A percentile compares a stretch with the other conserved stretches of the same genome.
Evolutionary conservation across 1,140 invertebrate species (phyloP).

Genomic region (Drosophila serrata): DNA sequence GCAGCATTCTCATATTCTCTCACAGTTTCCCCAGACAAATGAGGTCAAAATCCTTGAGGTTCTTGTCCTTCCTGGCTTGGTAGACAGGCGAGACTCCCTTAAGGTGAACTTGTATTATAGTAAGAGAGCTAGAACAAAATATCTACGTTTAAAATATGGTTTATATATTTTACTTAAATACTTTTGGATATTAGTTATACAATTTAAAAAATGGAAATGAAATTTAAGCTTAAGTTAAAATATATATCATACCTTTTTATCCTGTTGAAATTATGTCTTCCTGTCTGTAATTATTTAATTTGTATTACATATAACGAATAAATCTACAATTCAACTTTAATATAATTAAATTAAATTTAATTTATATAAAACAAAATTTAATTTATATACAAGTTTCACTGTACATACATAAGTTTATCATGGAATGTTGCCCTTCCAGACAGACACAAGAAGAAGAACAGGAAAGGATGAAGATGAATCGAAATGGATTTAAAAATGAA

Average conservation of each 20-base stretch:
- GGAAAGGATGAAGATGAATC: conserved; percentile 4
- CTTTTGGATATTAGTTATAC: not conserved
- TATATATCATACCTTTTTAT: not conserved
- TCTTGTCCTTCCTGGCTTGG: conserved; percentile 76
- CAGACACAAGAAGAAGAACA: conserved; percentile 21
- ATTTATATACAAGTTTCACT: conserved; percentile 2
- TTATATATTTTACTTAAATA: not conserved
- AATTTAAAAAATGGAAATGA: not conserved
- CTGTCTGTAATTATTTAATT: not conserved
- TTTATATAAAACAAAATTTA: no score
- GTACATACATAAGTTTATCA: conserved; percentile 10
- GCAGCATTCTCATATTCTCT: conserved; percentile 40
- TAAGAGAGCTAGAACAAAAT: not conserved
- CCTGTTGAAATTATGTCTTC: no score
- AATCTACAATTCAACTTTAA: not conserved
- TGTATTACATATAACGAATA: not conserved
- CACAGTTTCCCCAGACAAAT: conserved; percentile 51
- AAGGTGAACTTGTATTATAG: not conserved
- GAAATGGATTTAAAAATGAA: not conserved
- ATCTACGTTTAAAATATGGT: no score
- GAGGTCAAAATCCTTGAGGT: conserved; percentile 84
- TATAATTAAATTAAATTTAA: not conserved
- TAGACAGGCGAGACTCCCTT: not conserved
- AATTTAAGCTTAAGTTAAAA: not conserved
- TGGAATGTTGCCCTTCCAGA: conserved; percentile 25